Base-by-base conservation (phyloP, 2,888 invertebrate genomes). In the Calameuta idolon region DNA sequence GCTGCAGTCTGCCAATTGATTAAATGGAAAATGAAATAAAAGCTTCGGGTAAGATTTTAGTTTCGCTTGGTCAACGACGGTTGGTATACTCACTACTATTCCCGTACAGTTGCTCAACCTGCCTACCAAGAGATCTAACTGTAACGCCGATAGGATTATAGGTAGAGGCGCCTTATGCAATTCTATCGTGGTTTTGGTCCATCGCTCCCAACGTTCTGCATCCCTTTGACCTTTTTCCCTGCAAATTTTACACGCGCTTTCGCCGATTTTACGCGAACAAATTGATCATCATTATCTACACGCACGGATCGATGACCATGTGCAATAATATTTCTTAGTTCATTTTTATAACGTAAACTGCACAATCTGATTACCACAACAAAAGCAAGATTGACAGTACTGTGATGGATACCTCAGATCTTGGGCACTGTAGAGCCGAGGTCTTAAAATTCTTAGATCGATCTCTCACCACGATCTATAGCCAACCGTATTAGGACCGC, bases 301-400 rank as follows among this genome's bases (percentile, higher is more conserved):
- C 71, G 33, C 33, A 12, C 71, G 31, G 33, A 12, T 31, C 71
- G 71, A 31, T 71, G 1, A 0, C 71, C 71, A 12, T 12, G 1
- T 31, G 34, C 31, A 71, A 71, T 88, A 88, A 89, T 89, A 90
- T 84, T 89, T 86, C 88, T 88, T 79, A 79, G 78, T 79, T 4
- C 23, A 9, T 55, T 55, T 55, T 55, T 5, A 23, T 55, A 55
- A 23, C 2, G 2, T 55, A 55, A 55, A 55, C 23, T 23, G 55
- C 55, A 15, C 23, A 23, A 23, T 23, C 23, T 55, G 55, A 23
- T 15, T 23, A 23, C 9, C 23, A 9, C 23, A 9, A 23, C 9
- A 23, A 23, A 15, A 55, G 23, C 9, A 55, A 23, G 23, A 2
- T 23, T 55, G 23, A 23, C 23, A 1, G 5, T 40, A 40, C 5